Percentiles rank a stretch among this genome's conserved stretches.
Conservation (phyloP, 1,140 invertebrate genomes). For the Sinella curviseta region DNA sequence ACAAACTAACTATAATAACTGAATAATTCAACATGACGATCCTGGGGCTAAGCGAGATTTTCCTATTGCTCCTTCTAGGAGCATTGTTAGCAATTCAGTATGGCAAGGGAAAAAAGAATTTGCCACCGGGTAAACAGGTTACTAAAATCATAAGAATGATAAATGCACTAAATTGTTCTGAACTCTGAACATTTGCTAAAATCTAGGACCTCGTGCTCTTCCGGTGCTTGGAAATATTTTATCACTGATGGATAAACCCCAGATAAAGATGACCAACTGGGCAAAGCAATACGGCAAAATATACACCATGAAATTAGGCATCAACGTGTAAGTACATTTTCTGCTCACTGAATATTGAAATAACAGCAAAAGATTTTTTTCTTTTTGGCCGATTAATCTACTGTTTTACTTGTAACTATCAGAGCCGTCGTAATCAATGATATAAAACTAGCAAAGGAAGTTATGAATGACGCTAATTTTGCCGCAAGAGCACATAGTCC, state of each 20-base stretch:
- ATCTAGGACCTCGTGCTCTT: neutral
- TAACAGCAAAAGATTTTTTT: neutral
- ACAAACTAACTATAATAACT: no score
- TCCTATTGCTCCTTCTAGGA: no score
- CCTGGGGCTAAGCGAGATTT: no score
- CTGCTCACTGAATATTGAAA: no score
- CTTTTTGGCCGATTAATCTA: neutral
- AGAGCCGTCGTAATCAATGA: neutral
- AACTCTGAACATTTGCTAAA: neutral
- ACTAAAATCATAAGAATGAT: no score
- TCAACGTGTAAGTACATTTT: neutral
- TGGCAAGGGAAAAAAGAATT: no score
- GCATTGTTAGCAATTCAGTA: no score
- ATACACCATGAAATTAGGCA: neutral
- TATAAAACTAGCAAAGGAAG: neutral
- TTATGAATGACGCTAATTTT: neutral
- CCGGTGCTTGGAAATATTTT: neutral
- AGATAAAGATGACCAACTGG: neutral
- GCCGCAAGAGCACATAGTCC: neutral
- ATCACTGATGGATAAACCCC: neutral
- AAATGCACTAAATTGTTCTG: no score
- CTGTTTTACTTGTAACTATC: neutral
- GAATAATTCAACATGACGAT: no score
- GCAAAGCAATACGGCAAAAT: neutral
- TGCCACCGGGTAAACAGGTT: no score